Conservation (phyloP, 1,140 invertebrate species). For the Zelostemma sp. region DNA sequence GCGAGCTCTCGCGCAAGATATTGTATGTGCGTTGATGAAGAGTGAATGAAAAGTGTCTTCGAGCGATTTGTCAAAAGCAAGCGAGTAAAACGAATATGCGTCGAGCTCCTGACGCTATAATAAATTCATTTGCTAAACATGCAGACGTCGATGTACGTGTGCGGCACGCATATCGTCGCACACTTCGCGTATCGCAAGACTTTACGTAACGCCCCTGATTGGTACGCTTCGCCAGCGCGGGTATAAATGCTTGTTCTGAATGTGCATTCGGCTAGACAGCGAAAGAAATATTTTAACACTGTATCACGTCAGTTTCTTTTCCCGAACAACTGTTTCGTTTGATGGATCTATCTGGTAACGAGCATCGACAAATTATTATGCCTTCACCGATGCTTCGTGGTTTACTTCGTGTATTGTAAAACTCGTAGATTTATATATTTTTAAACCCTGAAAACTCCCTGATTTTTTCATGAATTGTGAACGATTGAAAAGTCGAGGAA, state of each 20-base stretch:
- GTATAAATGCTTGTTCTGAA: slow-evolving; percentile 24
- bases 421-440: too few species aligned
- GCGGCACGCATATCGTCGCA: slow-evolving; percentile 36
- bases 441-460: too few species aligned
- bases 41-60: not conserved
- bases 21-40: not conserved
- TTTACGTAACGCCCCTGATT: slow-evolving; percentile 49
- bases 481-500: not conserved
- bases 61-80: not conserved
- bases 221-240: slow-evolving; percentile 33
- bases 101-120: slow-evolving; percentile 37
- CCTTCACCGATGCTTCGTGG: not conserved
- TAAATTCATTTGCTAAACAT: slow-evolving; percentile 46
- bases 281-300: slow-evolving; percentile 23
- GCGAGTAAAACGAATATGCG: slow-evolving; percentile 3
- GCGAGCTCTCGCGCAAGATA: too few species aligned
- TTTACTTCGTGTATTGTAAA: too few species aligned
- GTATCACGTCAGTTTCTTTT: not conserved
- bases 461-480: not conserved
- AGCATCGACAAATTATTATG: not conserved
- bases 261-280: slow-evolving; percentile 21
- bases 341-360: not conserved
- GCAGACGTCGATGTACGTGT: slow-evolving; percentile 30
- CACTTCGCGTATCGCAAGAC: slow-evolving; percentile 41
- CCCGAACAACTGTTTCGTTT: not conserved